Base-by-base conservation (phyloP, 2,888 invertebrate genomes). In the Arge pagana region DNA sequence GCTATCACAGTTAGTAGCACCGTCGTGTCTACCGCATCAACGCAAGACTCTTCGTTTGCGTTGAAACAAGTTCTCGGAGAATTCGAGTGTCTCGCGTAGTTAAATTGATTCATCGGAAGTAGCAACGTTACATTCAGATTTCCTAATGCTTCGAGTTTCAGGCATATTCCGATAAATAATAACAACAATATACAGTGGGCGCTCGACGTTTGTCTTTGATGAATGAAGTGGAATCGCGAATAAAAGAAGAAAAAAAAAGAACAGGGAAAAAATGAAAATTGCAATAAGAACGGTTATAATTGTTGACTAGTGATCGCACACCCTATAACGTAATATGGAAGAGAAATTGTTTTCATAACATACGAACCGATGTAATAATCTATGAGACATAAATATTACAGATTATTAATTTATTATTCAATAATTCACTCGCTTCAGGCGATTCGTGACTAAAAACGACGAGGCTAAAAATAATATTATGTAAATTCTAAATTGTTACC, bases 231-330 rank as follows among this genome's bases (percentile, higher is more conserved):
- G 26, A 45, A 51, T 50, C 33, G 7, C 11, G 3, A 21, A 4
- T 54, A 35, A 49, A 30, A 55, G 55, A 42, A 53, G 37, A 48
- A 35, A 35, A 41, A 45, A 56, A 59, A 45, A 57, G 53, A 52
- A 54, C 51, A 48, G 16, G 35, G 52, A 49, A 52, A 52, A 58
- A n/a, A n/a, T n/a, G n/a, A n/a, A n/a, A n/a, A n/a, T n/a, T 63
- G 61, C 59, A 61, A 63, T 60, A 67, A 65, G 72, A 70, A 70
- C 65, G 68, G 65, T 71, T 66, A 71, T 68, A 73, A 72, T 69
- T 68, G 71, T 74, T 74, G 74, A 74, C 74, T 74, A 74, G 74
- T 74, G 71, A 73, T 72, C 71, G 68, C 68, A 68, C 65, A 69
- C 69, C 67, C 68, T 64, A 56, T 65, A 70, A 67, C 64, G 61